phyloP scores from a whole-genome alignment of 2,113 vertebrate genomes.

The Athene noctua region DNA sequence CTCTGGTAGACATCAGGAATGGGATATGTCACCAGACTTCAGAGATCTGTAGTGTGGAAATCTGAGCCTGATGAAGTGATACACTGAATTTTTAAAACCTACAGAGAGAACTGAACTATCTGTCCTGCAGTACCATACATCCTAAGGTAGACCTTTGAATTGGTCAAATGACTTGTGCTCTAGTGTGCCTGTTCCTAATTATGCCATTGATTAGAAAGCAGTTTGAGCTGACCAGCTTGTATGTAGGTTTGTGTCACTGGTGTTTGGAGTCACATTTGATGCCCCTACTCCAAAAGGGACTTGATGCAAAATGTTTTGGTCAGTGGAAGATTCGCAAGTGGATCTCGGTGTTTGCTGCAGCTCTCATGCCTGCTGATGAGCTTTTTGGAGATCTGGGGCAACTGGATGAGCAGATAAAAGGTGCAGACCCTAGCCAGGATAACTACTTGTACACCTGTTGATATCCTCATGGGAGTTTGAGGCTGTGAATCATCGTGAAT shows the following conservation, averaged over 20 bases:
- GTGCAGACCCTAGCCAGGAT: not conserved
- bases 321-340: not conserved
- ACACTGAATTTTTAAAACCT: not conserved
- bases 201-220: not conserved
- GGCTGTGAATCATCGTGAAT: not conserved
- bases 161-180: not conserved
- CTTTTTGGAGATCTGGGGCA: not conserved
- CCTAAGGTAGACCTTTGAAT: not conserved
- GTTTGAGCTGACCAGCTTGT: not conserved
- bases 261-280: not conserved
- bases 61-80: not conserved
- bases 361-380: not conserved
- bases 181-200: not conserved
- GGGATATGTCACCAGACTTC: not conserved
- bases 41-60: not conserved
- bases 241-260: not conserved
- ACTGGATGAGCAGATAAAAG: not conserved
- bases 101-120: not conserved
- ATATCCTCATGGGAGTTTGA: not conserved
- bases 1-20: conserved; percentile 18
- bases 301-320: not conserved
- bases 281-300: not conserved
- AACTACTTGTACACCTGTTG: not conserved
- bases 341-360: not conserved
- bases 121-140: not conserved